These are phyloP conservation scores for Oncorhynchus mykiss DNA, from an alignment of 2,113 vertebrate species.

Conservation along the genomic window DNA sequence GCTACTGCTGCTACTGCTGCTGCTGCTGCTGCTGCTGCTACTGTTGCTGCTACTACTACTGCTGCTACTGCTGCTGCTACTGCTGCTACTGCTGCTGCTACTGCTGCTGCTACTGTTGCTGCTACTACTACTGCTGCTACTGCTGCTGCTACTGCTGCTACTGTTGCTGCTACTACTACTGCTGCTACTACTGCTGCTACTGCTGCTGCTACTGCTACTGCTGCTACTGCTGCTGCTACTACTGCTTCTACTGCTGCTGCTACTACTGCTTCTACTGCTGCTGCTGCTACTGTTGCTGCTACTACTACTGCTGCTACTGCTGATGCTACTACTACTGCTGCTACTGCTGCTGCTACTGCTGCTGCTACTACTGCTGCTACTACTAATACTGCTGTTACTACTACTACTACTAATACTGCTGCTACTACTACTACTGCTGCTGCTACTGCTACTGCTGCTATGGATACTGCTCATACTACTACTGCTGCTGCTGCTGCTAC, in stretches of 20 bases:
- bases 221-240: too few relatives aligned
- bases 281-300: rapidly evolving
- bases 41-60: too few relatives aligned
- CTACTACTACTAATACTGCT: rapidly evolving
- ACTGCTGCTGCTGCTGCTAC: rapidly evolving
- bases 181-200: rapidly evolving
- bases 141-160: rapidly evolving
- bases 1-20: rapidly evolving
- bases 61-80: rapidly evolving
- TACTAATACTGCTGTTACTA: rapidly evolving
- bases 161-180: rapidly evolving
- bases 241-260: rapidly evolving
- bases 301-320: rapidly evolving
- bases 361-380: rapidly evolving
- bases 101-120: rapidly evolving
- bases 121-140: too few relatives aligned
- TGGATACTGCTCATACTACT: rapidly evolving
- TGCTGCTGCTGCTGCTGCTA: rapidly evolving
- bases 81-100: rapidly evolving
- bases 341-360: rapidly evolving
- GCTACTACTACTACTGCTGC: rapidly evolving
- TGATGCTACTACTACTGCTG: rapidly evolving
- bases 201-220: too few relatives aligned
- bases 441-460: rapidly evolving
- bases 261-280: rapidly evolving